These are phyloP conservation scores for Xestobium rufovillosum DNA, from an alignment of 2,888 invertebrate species.

Conservation along the genomic window DNA sequence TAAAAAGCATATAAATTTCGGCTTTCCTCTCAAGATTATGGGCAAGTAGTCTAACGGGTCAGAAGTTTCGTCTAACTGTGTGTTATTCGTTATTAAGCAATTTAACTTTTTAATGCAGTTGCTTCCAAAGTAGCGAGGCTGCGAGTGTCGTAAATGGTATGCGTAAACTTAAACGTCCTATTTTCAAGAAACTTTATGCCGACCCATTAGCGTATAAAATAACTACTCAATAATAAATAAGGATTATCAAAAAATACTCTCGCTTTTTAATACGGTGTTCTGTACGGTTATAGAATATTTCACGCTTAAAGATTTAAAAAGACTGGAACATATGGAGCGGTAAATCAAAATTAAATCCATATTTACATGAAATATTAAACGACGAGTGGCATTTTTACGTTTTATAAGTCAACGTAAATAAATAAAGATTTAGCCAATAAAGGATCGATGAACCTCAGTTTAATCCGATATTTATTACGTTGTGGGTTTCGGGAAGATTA, in stretches of 20 bases:
- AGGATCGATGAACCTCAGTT: constrained; percentile 3
- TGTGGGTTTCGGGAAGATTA: neutral
- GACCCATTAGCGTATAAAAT: constrained; percentile 1
- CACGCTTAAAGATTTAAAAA: constrained; percentile 25
- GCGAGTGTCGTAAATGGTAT: no score
- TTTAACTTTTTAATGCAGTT: no score
- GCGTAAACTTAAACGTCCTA: no score
- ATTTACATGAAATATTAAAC: constrained; percentile 28
- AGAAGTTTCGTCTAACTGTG: no score
- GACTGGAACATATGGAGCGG: constrained; percentile 21
- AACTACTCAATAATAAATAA: constrained; percentile 1
- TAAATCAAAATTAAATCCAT: constrained; percentile 30
- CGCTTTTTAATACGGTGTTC: no score
- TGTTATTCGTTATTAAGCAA: no score
- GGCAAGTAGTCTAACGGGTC: no score
- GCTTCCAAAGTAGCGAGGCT: no score
- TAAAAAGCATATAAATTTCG: no score
- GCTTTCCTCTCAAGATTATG: no score
- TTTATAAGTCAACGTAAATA: constrained; percentile 8
- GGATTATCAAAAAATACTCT: constrained; percentile 1
- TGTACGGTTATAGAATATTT: no score
- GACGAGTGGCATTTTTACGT: constrained; percentile 25
- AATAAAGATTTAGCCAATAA: constrained; percentile 1
- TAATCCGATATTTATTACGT: neutral
- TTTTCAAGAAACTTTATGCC: no score